Evolutionary conservation across 1,140 invertebrate species (phyloP).

Genomic region (Diabrotica virgifera): DNA sequence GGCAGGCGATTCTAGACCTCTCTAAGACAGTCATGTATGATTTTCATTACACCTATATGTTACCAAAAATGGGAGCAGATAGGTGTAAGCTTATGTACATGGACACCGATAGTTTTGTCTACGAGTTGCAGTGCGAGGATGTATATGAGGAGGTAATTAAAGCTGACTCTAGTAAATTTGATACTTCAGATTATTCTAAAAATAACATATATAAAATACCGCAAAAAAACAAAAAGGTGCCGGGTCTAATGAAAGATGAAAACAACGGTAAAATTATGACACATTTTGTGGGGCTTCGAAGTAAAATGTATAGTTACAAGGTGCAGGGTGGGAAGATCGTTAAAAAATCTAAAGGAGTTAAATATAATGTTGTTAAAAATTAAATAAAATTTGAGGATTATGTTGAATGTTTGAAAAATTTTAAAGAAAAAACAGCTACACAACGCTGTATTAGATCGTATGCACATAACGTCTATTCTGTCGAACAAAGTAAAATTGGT

Average conservation of each 20-base stretch:
- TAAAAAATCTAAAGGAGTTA: conserved; percentile 22
- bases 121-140: conserved; percentile 38
- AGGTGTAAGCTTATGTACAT: conserved; percentile 41
- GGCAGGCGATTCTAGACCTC: conserved; percentile 24
- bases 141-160: conserved; percentile 39
- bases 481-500: conserved; percentile 33
- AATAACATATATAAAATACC: conserved; percentile 34
- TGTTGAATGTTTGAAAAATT: conserved; percentile 26
- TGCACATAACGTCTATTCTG: conserved; percentile 28
- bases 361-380: too few relatives aligned
- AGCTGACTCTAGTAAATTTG: conserved; percentile 29
- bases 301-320: conserved; percentile 48
- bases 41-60: background rate
- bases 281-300: conserved; percentile 38
- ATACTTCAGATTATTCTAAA: conserved; percentile 37
- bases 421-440: background rate
- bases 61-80: conserved; percentile 31
- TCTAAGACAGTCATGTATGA: too few relatives aligned
- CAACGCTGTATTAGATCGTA: conserved; percentile 19
- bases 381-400: conserved; percentile 35
- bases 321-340: conserved; percentile 26
- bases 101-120: conserved; percentile 49
- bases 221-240: conserved; percentile 51
- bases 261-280: conserved; percentile 32
- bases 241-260: conserved; percentile 52